phyloP scores from a whole-genome alignment of 2,113 vertebrate genomes.

The Gymnarchus niloticus region DNA sequence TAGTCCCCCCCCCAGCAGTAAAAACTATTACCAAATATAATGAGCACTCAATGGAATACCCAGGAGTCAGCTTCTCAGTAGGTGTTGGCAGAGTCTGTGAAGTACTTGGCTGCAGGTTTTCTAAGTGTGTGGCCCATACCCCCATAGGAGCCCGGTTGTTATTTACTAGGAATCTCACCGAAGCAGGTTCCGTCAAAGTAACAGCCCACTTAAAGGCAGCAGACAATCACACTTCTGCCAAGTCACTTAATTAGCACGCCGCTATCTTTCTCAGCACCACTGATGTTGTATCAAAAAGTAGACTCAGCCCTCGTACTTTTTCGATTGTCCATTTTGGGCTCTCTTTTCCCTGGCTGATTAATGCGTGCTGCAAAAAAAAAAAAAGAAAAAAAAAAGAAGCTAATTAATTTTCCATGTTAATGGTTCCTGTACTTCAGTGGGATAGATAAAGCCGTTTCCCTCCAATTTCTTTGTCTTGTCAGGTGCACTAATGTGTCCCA shows the following conservation, averaged over 20 bases:
- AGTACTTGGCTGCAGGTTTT: constrained; percentile 42
- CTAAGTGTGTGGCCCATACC: constrained; percentile 41
- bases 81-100: constrained; percentile 23
- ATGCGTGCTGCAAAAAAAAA: not conserved
- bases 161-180: constrained; percentile 39
- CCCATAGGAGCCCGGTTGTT: constrained; percentile 35
- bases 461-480: not conserved
- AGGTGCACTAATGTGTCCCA: not conserved
- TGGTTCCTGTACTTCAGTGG: not conserved
- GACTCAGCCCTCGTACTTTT: constrained; percentile 21
- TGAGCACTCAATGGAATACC: constrained; percentile 25
- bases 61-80: constrained; percentile 27
- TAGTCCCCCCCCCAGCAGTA: constrained; percentile 21
- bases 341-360: constrained; percentile 11
- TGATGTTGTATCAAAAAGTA: constrained; percentile 29
- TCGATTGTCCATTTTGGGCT: constrained; percentile 27
- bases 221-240: constrained; percentile 38
- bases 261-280: constrained; percentile 33
- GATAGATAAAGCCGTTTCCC: constrained; percentile 13
- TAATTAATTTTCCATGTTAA: constrained; percentile 20
- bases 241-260: constrained; percentile 40
- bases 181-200: constrained; percentile 35
- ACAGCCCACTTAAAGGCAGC: constrained; percentile 35
- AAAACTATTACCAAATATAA: constrained; percentile 32
- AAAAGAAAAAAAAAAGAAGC: not conserved